phyloP scores from a whole-genome alignment of 2,888 invertebrate species.

The Amblyteles armatorius region DNA sequence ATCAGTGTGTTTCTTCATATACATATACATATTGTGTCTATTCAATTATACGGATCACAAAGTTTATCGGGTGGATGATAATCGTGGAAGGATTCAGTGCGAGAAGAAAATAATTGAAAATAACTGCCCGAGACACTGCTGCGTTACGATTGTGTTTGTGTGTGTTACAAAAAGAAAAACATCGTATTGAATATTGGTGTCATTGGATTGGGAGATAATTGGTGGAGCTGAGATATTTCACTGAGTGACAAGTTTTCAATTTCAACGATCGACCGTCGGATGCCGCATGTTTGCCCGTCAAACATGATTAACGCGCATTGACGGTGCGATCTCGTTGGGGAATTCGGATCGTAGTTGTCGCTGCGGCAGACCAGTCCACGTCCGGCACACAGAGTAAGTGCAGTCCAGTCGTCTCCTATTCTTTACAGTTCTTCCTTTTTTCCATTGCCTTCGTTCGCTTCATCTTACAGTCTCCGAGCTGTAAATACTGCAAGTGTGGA shows the following conservation, averaged over 20 bases:
- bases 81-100: slow-evolving; percentile 27
- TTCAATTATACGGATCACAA: slow-evolving; percentile 46
- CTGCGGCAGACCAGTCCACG: slow-evolving; percentile 50
- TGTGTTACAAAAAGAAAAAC: background rate
- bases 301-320: slow-evolving; percentile 79
- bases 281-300: slow-evolving; percentile 77
- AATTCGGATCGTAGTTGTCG: slow-evolving; percentile 41
- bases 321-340: slow-evolving; percentile 64
- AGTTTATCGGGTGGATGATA: slow-evolving; percentile 21
- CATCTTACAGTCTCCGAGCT: background rate
- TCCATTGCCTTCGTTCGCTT: background rate
- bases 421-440: background rate
- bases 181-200: background rate
- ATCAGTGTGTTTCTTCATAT: slow-evolving; percentile 7
- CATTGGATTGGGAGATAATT: background rate
- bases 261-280: slow-evolving; percentile 60
- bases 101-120: slow-evolving; percentile 25
- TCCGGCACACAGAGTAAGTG: slow-evolving; percentile 60
- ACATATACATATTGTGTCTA: background rate
- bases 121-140: background rate
- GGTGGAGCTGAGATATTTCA: slow-evolving; percentile 47
- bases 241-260: slow-evolving; percentile 29
- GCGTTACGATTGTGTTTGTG: background rate
- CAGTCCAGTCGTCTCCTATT: background rate
- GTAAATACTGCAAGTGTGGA: background rate